Evolutionary conservation across 1,140 invertebrate genomes (phyloP), one percentile per base, ranked within the genome.

Genomic region (Panulirus ornatus): DNA sequence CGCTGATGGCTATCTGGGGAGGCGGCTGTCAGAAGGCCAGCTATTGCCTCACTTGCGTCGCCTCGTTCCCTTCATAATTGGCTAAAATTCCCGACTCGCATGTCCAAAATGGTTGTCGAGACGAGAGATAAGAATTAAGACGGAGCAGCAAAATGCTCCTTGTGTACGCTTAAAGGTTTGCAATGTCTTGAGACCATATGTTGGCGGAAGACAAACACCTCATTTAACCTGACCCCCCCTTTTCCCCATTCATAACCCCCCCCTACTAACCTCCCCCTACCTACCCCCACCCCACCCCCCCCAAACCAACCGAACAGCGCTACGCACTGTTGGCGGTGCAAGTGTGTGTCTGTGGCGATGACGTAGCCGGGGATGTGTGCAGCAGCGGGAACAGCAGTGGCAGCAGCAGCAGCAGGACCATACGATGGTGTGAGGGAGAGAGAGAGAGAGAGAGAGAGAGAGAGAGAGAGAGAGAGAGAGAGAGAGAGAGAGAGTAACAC

Each of bases 1-100:
- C 66, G 66, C 70, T 85, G 83, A 85, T 85, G 83, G 66, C 66
- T 85, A 85, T 85, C 83, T 73, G 44, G 83, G 66, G 66, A 75
- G 83, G 70, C 66, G 30, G 83, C 44, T 85, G 83, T 85, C 83
- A 85, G 83, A 42, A 34, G 34, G 30, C 70, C 66, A 66, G 42
- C 83, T 42, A 38, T 44, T 42, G 27, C 11, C 81, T 84, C 63
- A n/a, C 71, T 54, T 34, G 44, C 27, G 78, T 27, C 78, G 58
- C 58, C 27, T 51, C 63, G 81, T 84, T 70, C 70, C 79, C 36
- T 30, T 34, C 58, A 70, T 84, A 84, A 84, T 66, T 84, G 81
- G 63, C 38, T 58, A 54, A 84, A 70, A 66, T 84, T 84, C 81
- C 30, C 81, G 51, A 58, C 47, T 27, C 79, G 34, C 54, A 83